phyloP scores from a whole-genome alignment of 2,113 vertebrate genomes.

The Mesembrinibis cayennensis region DNA sequence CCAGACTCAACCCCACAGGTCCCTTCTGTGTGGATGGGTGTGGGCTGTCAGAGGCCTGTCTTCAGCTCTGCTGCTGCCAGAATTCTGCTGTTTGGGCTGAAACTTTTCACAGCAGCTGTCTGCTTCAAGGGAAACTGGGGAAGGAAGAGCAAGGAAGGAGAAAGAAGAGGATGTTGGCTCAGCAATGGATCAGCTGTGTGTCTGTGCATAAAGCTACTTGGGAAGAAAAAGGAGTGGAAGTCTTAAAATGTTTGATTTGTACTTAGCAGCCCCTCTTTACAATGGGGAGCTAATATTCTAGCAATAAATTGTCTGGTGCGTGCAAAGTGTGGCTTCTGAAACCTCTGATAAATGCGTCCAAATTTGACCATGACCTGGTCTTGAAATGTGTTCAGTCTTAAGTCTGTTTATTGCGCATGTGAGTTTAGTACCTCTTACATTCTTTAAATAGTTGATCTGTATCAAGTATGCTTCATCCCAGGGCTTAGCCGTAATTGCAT shows the following conservation, averaged over 20 bases:
- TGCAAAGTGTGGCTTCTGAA: background rate
- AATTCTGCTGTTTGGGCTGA: background rate
- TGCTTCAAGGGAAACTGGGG: background rate
- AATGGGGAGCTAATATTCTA: background rate
- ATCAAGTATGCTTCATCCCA: conserved; percentile 51
- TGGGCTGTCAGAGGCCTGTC: background rate
- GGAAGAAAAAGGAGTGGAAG: background rate
- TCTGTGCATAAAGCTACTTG: background rate
- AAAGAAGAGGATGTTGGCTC: background rate
- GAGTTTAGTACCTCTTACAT: conserved; percentile 43
- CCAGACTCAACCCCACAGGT: accelerated
- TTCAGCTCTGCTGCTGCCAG: background rate
- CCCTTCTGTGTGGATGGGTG: background rate
- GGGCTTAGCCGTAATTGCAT: conserved; percentile 29
- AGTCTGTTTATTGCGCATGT: background rate
- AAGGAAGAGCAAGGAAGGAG: background rate
- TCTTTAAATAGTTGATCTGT: conserved; percentile 68
- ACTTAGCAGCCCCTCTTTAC: background rate
- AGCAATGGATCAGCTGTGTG: background rate
- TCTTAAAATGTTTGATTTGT: background rate
- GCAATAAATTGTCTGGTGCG: background rate
- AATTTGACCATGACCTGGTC: conserved; percentile 18
- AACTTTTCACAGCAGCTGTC: background rate
- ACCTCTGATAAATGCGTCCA: background rate
- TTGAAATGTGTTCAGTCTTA: background rate